Evolutionary conservation across 2,113 vertebrate genomes (phyloP).

Genomic region (Gallinago undulata): DNA sequence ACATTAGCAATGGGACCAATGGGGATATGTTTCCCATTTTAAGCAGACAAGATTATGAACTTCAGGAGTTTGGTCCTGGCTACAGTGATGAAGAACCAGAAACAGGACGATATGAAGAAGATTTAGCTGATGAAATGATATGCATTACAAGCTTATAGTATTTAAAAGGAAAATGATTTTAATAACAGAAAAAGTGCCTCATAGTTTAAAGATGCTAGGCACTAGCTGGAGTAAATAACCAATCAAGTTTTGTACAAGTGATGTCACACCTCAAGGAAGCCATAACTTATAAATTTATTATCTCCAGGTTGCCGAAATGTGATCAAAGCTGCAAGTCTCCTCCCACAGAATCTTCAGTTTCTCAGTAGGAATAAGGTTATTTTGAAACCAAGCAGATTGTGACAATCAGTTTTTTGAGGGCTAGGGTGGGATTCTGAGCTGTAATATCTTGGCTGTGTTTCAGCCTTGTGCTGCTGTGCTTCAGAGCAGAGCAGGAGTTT

Average conservation of each 20-base stretch:
- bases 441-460: slow-evolving; percentile 37
- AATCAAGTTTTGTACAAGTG: slow-evolving; percentile 64
- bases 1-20: slow-evolving; percentile 77
- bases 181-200: slow-evolving; percentile 94
- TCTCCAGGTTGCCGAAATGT: slow-evolving; percentile 36
- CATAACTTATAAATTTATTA: slow-evolving; percentile 68
- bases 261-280: slow-evolving; percentile 74
- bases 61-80: slow-evolving; percentile 88
- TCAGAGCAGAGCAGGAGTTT: neutral
- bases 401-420: slow-evolving; percentile 60
- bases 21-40: slow-evolving; percentile 84
- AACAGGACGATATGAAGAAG: slow-evolving; percentile 88
- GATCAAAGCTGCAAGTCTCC: slow-evolving; percentile 20
- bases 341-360: slow-evolving; percentile 5
- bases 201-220: slow-evolving; percentile 82
- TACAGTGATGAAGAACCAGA: slow-evolving; percentile 96
- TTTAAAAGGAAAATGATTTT: slow-evolving; percentile 75
- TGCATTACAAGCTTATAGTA: slow-evolving; percentile 99
- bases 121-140: slow-evolving; percentile 98
- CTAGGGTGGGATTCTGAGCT: slow-evolving; percentile 36
- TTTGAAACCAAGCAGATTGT: slow-evolving; percentile 33
- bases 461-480: slow-evolving; percentile 34
- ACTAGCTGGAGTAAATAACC: slow-evolving; percentile 75
- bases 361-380: slow-evolving; percentile 5
- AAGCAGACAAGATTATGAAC: slow-evolving; percentile 85